A percentile compares a stretch with the other conserved stretches of the same genome.
phyloP scores from a whole-genome alignment of 2,113 vertebrate species.

The Rhinopomastus cyanomelas region DNA sequence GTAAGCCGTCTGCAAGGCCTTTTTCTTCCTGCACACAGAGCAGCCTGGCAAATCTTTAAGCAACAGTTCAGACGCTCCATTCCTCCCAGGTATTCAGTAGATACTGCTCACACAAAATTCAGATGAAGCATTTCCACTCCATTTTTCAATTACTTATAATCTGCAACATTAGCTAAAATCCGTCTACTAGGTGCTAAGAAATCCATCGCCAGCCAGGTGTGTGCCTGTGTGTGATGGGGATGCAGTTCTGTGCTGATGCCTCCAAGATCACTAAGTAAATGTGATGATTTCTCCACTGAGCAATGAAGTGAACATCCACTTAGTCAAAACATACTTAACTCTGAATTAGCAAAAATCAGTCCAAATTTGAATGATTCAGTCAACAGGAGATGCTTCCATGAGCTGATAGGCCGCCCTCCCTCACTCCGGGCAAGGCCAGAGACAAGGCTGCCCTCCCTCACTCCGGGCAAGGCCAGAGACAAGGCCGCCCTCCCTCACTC shows the following conservation, averaged over 20 bases:
- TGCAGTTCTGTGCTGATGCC: background rate
- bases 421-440: constrained; percentile 17
- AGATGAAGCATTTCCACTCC: constrained; percentile 15
- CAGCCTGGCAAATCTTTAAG: background rate
- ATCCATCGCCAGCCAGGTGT: background rate
- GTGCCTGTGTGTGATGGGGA: background rate
- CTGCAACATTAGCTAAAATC: constrained; percentile 34
- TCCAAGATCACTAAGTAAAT: constrained; percentile 1
- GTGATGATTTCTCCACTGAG: background rate
- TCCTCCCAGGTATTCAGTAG: background rate
- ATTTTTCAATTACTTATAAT: constrained; percentile 20
- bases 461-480: constrained; percentile 17
- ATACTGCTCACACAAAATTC: background rate
- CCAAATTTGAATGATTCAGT: background rate
- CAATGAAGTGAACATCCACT: constrained; percentile 30
- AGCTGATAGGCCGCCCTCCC: no score
- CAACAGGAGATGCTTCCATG: background rate
- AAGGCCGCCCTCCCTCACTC: no score
- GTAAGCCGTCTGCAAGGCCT: background rate
- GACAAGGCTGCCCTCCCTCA: no score
- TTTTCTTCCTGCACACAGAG: background rate
- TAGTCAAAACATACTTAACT: background rate
- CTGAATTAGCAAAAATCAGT: background rate
- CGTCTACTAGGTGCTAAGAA: background rate
- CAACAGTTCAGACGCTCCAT: background rate